Evolutionary conservation across 1,140 invertebrate genomes (phyloP), one percentile per base, ranked within the genome.

Genomic region (Drosophila fuyamai): DNA sequence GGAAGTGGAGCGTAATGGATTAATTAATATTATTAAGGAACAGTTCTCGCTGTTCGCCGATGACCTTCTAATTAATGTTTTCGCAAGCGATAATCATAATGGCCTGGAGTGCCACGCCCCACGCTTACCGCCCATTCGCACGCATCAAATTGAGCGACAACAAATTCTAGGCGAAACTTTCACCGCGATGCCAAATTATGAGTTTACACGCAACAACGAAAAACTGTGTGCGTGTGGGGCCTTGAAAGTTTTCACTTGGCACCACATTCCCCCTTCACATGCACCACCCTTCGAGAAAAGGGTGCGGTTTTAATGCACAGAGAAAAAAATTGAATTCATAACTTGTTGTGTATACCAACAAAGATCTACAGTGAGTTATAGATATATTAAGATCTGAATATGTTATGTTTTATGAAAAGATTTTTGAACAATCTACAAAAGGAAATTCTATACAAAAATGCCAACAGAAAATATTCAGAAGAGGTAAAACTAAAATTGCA

Each of bases 1-100:
- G 66, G 56, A 81, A 58, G 66, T 56, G 27, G 46, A 46, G 50
- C 51, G 48, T 57, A 81, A 82, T 65, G 70, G 56, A 62, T 89
- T 88, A 88, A 81, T 83, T 88, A 71, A 89, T 88, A 71, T 77
- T 75, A 89, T 89, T 89, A 80, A 68, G 43, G 58, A 74, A 76
- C 62, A 63, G 50, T 27, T 48, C 27, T 46, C 16, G 62, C 50
- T 59, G 75, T 67, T 81, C 60, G 57, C 67, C 71, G 63, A 79
- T 79, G 82, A 59, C 38, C 78, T 75, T 67, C 61, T 79, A 85
- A 79, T 82, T 82, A 78, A 82, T 78, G 78, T 79, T 79, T 68
- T 73, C 41, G 57, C 35, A 48, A 74, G 41, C 70, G 55, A 73
- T 72, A 73, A 76, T 76, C 61, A 57, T 58, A 57, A 76, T 58